Base-by-base conservation (phyloP, 1,140 invertebrate species). In the Elymnias hypermnestra region DNA sequence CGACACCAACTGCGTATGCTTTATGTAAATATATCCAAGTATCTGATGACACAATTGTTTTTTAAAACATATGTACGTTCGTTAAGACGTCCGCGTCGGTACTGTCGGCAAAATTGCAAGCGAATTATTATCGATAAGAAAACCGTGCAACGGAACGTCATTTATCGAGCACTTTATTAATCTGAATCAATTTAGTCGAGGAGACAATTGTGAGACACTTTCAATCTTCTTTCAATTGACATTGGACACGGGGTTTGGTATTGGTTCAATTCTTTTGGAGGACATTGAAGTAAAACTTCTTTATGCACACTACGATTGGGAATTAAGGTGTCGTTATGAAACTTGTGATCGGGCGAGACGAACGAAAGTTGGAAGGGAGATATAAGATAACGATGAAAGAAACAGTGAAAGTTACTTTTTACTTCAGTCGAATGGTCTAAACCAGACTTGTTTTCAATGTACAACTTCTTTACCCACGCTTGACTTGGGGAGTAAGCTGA, bases 131-230 rank as follows among this genome's bases (percentile, higher is more conserved):
- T 79, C 78, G 78, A 83, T 83, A 83, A 83, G 60, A 60, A 39
- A 22, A 22, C 22, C 29, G 40, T 47, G 54, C 49, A 29, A 47
- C 23, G 42, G 28, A 23, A 70, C 71, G 69, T 75, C 72, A 79
- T 56, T 74, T 64, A 72, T n/a, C n/a, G n/a, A n/a, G n/a, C 66
- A 76, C 65, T 78, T 79, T 72, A 78, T 72, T 78, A 76, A 77
- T 74, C 70, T 72, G 72, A 61, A 73, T 78, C 78, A 79, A 83
- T 79, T 83, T 76, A 67, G 63, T 68, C 62, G 63, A 62, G 65
- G 53, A 72, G 63, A 73, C 73, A 79, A 77, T 79, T 78, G 71
- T 38, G 43, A 26, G 35, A 37, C 21, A 33, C 38, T 39, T 31
- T 43, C 23, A 35, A 9, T 45, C 37, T 26, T 12, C 13, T 9